Conservation (phyloP, 2,797 vertebrate genomes). For the Euphonia xanthogaster region DNA sequence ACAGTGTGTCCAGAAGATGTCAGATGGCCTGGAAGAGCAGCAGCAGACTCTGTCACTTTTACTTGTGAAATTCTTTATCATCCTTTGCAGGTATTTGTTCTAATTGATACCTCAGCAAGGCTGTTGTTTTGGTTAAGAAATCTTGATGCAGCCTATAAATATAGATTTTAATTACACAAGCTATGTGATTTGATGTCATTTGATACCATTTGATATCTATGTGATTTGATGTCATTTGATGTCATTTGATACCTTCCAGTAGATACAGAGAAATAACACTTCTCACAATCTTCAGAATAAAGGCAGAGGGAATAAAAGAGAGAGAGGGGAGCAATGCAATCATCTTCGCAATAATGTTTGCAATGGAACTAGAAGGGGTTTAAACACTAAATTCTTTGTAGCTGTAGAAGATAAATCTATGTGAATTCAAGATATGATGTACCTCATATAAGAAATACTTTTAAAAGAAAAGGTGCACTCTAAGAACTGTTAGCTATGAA, state of each 20-base stretch:
- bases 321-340: background rate
- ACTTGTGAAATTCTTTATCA: slow-evolving; percentile 95
- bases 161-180: background rate
- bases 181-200: background rate
- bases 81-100: slow-evolving; percentile 89
- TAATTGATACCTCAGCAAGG: background rate
- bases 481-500: background rate
- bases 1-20: slow-evolving; percentile 94
- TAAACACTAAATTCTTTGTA: background rate
- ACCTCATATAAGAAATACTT: background rate
- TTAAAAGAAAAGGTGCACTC: background rate
- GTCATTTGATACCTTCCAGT: background rate
- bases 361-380: background rate
- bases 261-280: background rate
- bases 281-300: background rate
- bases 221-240: too few species aligned
- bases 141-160: background rate
- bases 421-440: background rate
- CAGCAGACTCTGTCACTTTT: slow-evolving; percentile 90
- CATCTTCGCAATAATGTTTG: background rate
- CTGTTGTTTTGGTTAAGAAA: background rate
- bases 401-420: background rate
- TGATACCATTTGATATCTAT: too few species aligned
- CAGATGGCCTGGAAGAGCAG: slow-evolving; percentile 91
- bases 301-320: background rate